phyloP scores from a whole-genome alignment of 2,113 vertebrate genomes.

The Paraplagusia blochii region DNA sequence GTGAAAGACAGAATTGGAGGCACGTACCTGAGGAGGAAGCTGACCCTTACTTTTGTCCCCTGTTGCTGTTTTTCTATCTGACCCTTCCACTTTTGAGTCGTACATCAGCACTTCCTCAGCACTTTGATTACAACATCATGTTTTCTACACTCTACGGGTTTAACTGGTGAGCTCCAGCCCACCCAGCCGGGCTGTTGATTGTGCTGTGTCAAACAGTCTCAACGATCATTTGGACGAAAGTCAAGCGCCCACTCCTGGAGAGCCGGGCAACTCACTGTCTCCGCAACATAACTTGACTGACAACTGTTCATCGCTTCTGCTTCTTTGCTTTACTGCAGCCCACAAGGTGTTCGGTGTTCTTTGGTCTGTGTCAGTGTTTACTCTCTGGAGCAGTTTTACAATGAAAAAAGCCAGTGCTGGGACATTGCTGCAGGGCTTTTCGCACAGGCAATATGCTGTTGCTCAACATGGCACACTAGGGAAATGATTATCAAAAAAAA shows the following conservation, averaged over 20 bases:
- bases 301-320: constrained; percentile 18
- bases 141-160: constrained; percentile 2
- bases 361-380: constrained; percentile 44
- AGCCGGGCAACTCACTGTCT: constrained; percentile 16
- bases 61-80: neutral
- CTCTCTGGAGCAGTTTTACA: constrained; percentile 21
- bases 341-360: constrained; percentile 53
- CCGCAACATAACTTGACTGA: constrained; percentile 28
- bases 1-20: constrained; percentile 7
- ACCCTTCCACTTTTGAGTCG: constrained; percentile 14
- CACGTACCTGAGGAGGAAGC: constrained; percentile 10
- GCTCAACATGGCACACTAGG: constrained; percentile 33
- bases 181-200: constrained; percentile 18
- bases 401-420: constrained; percentile 35
- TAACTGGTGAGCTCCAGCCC: constrained; percentile 15
- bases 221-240: constrained; percentile 11
- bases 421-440: constrained; percentile 51
- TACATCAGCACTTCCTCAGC: constrained; percentile 24
- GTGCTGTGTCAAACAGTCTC: constrained; percentile 12
- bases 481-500: constrained; percentile 18
- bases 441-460: constrained; percentile 41
- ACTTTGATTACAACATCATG: constrained; percentile 27
- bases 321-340: constrained; percentile 32
- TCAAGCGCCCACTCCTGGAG: neutral
- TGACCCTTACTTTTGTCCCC: constrained; percentile 5